Evolutionary conservation across 2,113 vertebrate genomes (phyloP).

Genomic region (Onychostoma macrolepis): DNA sequence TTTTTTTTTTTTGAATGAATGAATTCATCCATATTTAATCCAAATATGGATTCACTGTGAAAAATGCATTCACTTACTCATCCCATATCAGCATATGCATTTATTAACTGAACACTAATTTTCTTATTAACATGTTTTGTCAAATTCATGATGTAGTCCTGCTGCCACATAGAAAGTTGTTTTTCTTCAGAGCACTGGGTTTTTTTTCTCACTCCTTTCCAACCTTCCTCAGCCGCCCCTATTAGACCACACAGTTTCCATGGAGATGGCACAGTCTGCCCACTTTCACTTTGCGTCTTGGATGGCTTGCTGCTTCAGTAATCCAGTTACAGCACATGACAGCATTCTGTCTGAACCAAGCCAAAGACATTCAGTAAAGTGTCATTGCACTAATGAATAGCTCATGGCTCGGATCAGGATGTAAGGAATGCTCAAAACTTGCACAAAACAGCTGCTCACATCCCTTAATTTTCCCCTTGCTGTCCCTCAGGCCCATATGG

Average conservation of each 20-base stretch:
- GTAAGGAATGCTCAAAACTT: constrained; percentile 42
- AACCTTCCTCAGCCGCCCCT: constrained; percentile 31
- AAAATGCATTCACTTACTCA: not conserved
- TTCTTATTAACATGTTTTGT: constrained; percentile 4
- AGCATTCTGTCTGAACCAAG: constrained; percentile 54
- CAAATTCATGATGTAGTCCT: constrained; percentile 2
- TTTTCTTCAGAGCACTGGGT: constrained; percentile 29
- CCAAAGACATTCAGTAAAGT: constrained; percentile 51
- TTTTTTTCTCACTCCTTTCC: constrained; percentile 21
- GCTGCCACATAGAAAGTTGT: constrained; percentile 16
- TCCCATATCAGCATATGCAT: not conserved
- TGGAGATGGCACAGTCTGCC: constrained; percentile 54
- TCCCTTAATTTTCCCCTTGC: constrained; percentile 14
- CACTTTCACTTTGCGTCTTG: constrained; percentile 48
- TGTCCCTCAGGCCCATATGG: constrained; percentile 15
- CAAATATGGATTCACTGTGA: not conserved
- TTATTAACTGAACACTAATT: not conserved
- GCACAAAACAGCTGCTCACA: constrained; percentile 4
- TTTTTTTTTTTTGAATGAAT: not conserved
- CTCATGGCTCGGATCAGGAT: constrained; percentile 35
- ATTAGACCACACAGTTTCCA: constrained; percentile 55
- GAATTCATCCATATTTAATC: not conserved
- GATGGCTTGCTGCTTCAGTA: constrained; percentile 55
- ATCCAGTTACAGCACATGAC: constrained; percentile 55
- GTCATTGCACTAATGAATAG: constrained; percentile 46